Percentiles rank a stretch among this genome's conserved stretches.
These are phyloP conservation scores for Sebastes steindachneri DNA, from an alignment of 2,797 vertebrate species.

Conservation along the genomic window DNA sequence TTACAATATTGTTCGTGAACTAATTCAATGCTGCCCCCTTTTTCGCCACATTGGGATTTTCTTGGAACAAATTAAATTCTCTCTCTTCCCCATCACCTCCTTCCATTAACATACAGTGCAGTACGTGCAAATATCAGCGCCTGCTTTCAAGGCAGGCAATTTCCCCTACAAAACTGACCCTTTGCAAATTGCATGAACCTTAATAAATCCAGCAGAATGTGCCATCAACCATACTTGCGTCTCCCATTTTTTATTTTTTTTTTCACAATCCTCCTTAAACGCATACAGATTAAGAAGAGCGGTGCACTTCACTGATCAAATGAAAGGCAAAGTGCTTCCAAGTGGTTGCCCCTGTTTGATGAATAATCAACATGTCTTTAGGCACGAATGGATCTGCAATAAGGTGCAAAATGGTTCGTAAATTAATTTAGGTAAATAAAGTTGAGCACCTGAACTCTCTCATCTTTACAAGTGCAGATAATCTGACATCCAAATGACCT, in stretches of 20 bases:
- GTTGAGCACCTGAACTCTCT: not conserved
- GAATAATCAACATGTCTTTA: not conserved
- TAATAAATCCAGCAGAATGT: not conserved
- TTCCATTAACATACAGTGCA: not conserved
- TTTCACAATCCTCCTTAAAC: conserved; percentile 1
- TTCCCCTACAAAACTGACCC: conserved; percentile 8
- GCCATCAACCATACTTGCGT: not conserved
- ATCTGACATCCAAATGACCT: not conserved
- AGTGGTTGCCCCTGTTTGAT: not conserved
- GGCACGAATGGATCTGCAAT: conserved; percentile 1
- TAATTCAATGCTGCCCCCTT: not conserved
- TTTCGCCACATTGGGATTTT: not conserved
- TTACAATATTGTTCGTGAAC: not conserved
- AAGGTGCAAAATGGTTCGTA: not conserved
- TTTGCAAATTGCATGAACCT: conserved; percentile 10
- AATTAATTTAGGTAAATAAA: not conserved
- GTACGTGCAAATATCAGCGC: not conserved
- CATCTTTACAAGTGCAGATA: not conserved
- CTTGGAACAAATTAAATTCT: not conserved
- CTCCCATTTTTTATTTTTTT: not conserved
- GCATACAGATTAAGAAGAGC: not conserved
- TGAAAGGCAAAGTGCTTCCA: not conserved
- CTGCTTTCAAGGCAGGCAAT: not conserved
- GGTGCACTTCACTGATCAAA: not conserved
- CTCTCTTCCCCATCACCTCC: not conserved